Evolutionary conservation across 1,140 invertebrate species (phyloP).

Genomic region (Saccostrea echinata): DNA sequence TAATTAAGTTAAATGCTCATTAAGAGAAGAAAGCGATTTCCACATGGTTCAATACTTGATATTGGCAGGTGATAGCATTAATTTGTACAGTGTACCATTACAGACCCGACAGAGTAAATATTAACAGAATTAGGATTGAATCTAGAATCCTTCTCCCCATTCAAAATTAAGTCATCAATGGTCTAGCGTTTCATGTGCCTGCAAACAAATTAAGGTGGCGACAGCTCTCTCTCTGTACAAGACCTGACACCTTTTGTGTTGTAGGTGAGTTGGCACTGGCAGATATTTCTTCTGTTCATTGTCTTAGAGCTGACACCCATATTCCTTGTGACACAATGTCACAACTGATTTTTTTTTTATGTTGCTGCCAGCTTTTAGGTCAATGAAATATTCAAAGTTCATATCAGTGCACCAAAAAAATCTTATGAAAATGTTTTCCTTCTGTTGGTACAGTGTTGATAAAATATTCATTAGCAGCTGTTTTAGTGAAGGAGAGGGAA

Average conservation of each 20-base stretch:
- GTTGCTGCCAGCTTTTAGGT: neutral
- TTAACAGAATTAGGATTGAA: neutral
- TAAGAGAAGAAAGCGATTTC: neutral
- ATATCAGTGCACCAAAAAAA: too few species aligned
- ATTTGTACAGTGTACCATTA: neutral
- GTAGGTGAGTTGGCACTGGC: neutral
- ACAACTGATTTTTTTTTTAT: too few species aligned
- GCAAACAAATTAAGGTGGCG: neutral
- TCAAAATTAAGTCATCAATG: neutral
- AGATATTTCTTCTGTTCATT: neutral
- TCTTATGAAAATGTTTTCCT: too few species aligned
- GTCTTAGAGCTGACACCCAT: neutral
- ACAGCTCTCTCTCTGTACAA: neutral
- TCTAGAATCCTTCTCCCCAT: neutral
- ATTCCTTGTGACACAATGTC: neutral
- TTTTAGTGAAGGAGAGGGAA: too few species aligned
- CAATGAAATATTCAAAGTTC: neutral
- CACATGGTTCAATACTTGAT: neutral
- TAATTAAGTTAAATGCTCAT: neutral
- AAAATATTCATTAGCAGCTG: too few species aligned
- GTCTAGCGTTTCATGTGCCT: neutral
- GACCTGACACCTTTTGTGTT: neutral
- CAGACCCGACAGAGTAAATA: neutral
- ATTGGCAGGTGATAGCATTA: neutral
- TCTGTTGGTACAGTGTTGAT: too few species aligned